Percentiles rank a stretch among this genome's conserved stretches.
These are phyloP conservation scores for Carcina quercana DNA, from an alignment of 2,888 invertebrate genomes.

Conservation along the genomic window DNA sequence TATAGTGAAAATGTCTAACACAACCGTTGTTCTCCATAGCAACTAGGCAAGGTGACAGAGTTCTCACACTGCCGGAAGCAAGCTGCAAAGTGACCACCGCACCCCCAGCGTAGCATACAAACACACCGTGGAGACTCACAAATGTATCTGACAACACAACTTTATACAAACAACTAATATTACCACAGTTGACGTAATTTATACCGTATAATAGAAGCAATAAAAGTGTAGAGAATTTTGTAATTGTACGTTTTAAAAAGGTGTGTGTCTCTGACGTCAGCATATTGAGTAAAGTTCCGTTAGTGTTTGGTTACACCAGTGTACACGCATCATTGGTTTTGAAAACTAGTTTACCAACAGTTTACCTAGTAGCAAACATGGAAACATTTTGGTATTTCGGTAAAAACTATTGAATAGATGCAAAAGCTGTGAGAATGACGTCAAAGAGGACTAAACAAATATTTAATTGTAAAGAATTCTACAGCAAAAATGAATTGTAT, in stretches of 20 bases:
- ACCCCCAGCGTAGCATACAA: conserved; percentile 22
- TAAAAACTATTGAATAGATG: no score
- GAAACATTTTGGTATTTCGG: no score
- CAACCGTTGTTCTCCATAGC: conserved; percentile 47
- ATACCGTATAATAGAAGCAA: not conserved
- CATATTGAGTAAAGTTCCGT: conserved; percentile 47
- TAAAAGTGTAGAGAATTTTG: not conserved
- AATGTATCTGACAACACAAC: conserved; percentile 1
- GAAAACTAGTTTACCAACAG: no score
- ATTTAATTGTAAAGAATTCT: no score
- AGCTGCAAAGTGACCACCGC: conserved; percentile 54
- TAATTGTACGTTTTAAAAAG: no score
- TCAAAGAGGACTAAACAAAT: no score
- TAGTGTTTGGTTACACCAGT: conserved; percentile 34
- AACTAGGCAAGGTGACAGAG: conserved; percentile 51
- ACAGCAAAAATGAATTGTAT: no score
- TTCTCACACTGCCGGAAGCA: conserved; percentile 63
- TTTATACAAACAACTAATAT: no score
- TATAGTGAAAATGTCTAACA: conserved; percentile 16
- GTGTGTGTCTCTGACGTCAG: conserved; percentile 36
- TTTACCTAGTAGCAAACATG: no score
- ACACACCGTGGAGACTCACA: conserved; percentile 16
- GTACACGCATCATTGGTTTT: conserved; percentile 32
- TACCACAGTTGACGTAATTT: not conserved
- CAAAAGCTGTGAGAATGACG: no score